Conservation (phyloP, 1,140 invertebrate genomes). For the Bombus superbus region DNA sequence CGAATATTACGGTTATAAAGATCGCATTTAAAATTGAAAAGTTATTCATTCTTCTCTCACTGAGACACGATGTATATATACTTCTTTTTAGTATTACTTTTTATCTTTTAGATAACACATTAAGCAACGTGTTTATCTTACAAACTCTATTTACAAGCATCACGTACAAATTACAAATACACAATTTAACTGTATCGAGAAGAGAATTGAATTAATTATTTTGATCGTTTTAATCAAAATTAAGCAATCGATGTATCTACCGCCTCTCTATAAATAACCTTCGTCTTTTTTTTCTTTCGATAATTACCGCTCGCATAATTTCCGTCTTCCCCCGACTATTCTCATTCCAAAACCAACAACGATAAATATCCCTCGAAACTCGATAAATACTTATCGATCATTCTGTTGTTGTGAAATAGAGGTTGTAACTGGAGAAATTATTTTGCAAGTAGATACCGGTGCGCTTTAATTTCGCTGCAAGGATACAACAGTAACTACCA, state of each 20-base stretch:
- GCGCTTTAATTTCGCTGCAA: background rate
- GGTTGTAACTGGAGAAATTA: constrained; percentile 1
- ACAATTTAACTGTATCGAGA: no score
- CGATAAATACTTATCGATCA: background rate
- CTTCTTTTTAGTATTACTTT: no score
- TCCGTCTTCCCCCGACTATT: no score
- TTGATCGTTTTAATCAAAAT: no score
- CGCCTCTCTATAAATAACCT: no score
- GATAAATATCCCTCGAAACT: background rate
- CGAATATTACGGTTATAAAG: background rate
- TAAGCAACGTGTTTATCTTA: background rate
- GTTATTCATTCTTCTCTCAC: background rate
- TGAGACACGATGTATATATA: background rate
- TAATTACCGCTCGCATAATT: no score
- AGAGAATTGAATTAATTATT: no score
- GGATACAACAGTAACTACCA: background rate
- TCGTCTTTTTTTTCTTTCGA: no score
- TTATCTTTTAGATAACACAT: no score
- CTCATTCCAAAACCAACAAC: background rate
- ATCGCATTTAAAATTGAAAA: background rate
- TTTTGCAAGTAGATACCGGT: background rate
- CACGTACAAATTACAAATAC: no score
- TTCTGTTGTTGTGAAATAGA: background rate
- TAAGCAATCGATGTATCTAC: no score
- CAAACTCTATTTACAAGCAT: no score